phyloP scores from a whole-genome alignment of 1,140 invertebrate species.

The Apocrypta bakeri region DNA sequence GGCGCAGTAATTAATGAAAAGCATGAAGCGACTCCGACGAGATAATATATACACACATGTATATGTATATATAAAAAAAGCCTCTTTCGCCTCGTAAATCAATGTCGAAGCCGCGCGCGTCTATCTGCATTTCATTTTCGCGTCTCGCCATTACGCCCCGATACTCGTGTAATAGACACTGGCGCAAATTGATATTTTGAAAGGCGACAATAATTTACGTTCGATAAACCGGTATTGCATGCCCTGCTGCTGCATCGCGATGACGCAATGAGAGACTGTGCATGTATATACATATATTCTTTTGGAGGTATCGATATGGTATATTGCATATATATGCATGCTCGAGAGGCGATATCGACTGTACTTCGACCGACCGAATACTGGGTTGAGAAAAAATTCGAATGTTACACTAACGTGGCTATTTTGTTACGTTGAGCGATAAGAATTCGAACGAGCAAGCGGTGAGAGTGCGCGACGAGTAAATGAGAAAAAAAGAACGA shows the following conservation, averaged over 20 bases:
- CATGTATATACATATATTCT: not conserved
- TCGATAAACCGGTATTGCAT: conserved; percentile 47
- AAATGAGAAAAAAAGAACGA: conserved; percentile 31
- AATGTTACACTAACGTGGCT: too few relatives aligned
- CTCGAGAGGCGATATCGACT: not conserved
- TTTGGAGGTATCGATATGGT: not conserved
- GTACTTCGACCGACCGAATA: not conserved
- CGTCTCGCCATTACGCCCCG: conserved; percentile 19
- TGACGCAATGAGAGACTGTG: not conserved
- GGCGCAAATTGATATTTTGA: conserved; percentile 54
- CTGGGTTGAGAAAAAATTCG: not conserved
- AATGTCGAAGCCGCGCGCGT: conserved; percentile 12
- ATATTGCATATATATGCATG: too few relatives aligned
- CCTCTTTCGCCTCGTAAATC: conserved; percentile 14
- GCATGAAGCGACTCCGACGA: too few relatives aligned
- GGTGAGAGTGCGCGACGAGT: not conserved
- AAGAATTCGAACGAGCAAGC: conserved; percentile 8
- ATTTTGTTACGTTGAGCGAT: not conserved
- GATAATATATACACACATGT: not conserved
- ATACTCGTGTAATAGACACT: conserved; percentile 45
- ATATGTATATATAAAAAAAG: not conserved
- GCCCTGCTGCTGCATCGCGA: not conserved
- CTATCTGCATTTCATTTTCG: conserved; percentile 43
- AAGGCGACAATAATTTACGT: conserved; percentile 51
- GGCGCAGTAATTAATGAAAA: conserved; percentile 10